A percentile compares a stretch with the other conserved stretches of the same genome.
Conservation (phyloP, 2,797 vertebrate species). For the Mus spretus region DNA sequence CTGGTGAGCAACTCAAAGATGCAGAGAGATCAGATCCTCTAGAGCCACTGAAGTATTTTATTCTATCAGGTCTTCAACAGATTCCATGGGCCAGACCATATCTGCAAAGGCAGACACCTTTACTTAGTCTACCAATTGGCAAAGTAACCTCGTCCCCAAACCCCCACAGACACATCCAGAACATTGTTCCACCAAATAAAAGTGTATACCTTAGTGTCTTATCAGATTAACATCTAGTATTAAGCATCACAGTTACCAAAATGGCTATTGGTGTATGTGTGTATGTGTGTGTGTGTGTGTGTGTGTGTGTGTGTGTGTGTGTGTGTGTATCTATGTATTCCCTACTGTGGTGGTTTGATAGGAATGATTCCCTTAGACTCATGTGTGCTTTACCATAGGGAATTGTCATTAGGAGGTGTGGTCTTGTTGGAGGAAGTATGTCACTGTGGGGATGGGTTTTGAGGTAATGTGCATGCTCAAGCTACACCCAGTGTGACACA, state of each 20-base stretch:
- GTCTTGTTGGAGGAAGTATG: background rate
- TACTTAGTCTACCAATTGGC: background rate
- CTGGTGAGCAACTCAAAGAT: background rate
- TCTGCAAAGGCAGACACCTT: background rate
- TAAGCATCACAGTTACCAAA: conserved; percentile 4
- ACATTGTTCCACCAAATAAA: background rate
- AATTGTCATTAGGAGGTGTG: background rate
- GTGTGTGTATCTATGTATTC: background rate
- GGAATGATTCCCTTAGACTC: background rate
- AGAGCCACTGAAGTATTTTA: background rate
- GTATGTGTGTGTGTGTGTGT: background rate
- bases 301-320: no score
- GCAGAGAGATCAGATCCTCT: background rate
- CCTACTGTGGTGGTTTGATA: background rate
- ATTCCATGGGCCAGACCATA: background rate
- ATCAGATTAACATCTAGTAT: background rate
- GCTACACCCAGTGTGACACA: no score
- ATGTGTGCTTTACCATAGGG: background rate
- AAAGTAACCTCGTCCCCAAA: background rate
- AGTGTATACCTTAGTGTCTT: background rate
- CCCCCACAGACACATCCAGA: background rate
- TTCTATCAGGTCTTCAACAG: background rate
- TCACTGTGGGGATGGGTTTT: no score
- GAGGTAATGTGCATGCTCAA: no score
- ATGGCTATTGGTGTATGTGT: background rate